Evolutionary conservation across 1,140 invertebrate genomes (phyloP), one percentile per base, ranked within the genome.

Genomic region (Oryzaephilus surinamensis): DNA sequence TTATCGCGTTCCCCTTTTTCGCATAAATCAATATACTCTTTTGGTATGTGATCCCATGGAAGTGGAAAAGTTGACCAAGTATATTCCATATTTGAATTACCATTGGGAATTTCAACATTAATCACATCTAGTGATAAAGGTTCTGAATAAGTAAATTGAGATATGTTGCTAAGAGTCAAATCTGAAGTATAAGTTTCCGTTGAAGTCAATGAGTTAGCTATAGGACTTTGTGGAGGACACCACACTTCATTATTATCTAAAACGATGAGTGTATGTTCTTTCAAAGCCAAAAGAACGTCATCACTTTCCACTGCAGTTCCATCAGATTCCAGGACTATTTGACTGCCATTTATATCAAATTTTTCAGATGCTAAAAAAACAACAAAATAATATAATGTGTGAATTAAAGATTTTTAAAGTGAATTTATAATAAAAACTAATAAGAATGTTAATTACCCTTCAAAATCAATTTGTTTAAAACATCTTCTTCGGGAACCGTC

Each of bases 371-470:
- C 32, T 33, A 33, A 6, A 14, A 33, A n/a, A 33, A 17, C 14
- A 17, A 17, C 11, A 8, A 17, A 33, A 15, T 13, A 33, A 33
- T 33, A 33, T 19, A 13, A 16, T 17, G 7, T 33, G 17, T 11
- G 17, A 17, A 7, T 19, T 23, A 23, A 6, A 16, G 19, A 36
- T 27, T 6, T n/a, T n/a, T n/a, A 29, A 29, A 11, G 38, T 10
- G 10, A 29, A 40, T 32, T 40, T 40, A 32, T 32, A 40, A 20
- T 3, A 40, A 40, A 40, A 40, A 32, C 31, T 16, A 12, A 6
- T 5, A 6, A n/a, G n/a, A n/a, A n/a, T n/a, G n/a, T n/a, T n/a
- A n/a, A n/a, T n/a, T n/a, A n/a, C n/a, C n/a, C n/a, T n/a, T n/a
- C n/a, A n/a, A n/a, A n/a, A n/a, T n/a, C n/a, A n/a, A n/a, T n/a